Base-by-base conservation (phyloP, 1,140 invertebrate species). In the Charaxes varanes region DNA sequence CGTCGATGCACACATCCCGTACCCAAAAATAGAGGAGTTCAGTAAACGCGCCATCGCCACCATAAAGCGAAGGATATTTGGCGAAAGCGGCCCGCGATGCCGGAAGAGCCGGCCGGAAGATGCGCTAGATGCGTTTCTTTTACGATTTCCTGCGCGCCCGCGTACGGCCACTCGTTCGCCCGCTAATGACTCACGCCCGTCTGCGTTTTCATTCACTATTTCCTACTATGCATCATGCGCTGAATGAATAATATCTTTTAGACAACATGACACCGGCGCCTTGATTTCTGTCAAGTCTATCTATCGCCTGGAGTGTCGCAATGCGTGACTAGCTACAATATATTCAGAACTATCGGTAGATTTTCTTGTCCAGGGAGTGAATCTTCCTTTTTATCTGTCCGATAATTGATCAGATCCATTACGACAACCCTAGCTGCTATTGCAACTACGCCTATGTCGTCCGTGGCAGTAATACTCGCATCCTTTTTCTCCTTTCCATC, bases 21-120 rank as follows among this genome's bases (percentile, higher is more conserved):
- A 49, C 54, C 56, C 33, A n/a, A 41, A 76, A 73, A 69, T 70
- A 73, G 64, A 56, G 36, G 37, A 50, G 59, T 59, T 64, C 48
- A 61, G 43, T 60, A 57, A 59, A 63, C 54, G 47, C 21, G 41
- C 37, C 41, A 33, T 33, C 21, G 41, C 37, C 41, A 33, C 33
- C 54, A 52, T 67, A 61, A 60, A 63, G 53, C 50, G 27, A 56
- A 62, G 63, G 56, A 70, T 62, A 61, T 53, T 50, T 66, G 61
- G 53, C 65, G 74, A 74, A 81, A 77, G 65, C 52, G 44, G 53
- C 51, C 43, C 37, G 54, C 53, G 46, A 35, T 59, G 61, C 66
- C 71, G 71, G 69, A 81, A 67, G 47, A 60, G 62, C 62, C n/a
- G n/a, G 48, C 66, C 77, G 73, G 68, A 77, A 69, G 77, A 77